Conservation (phyloP, 1,140 invertebrate genomes). For the Danaus melanippus region DNA sequence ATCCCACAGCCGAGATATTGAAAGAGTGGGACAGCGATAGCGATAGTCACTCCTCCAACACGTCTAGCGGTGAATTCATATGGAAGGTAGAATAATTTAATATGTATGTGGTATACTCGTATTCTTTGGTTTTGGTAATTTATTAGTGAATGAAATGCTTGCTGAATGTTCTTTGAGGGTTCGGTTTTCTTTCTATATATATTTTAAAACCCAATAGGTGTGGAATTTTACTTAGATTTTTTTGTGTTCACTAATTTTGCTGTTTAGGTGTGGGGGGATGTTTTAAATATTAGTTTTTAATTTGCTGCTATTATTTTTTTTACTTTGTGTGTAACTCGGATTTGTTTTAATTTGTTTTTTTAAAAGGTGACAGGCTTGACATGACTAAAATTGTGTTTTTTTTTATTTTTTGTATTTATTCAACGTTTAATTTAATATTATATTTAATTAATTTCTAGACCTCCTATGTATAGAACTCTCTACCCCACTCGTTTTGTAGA, state of each 20-base stretch:
- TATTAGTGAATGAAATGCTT: constrained; percentile 13
- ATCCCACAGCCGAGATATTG: constrained; percentile 43
- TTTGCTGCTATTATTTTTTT: neutral
- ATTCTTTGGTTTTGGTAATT: neutral
- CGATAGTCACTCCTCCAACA: constrained; percentile 69
- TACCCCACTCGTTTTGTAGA: too few species aligned
- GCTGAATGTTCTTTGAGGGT: constrained; percentile 11
- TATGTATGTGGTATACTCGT: neutral
- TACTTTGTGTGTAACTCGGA: neutral
- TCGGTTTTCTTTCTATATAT: constrained; percentile 5
- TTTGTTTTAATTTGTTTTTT: constrained; percentile 2
- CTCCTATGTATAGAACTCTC: too few species aligned
- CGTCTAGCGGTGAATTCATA: constrained; percentile 82
- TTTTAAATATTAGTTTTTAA: neutral
- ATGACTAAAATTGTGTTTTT: neutral
- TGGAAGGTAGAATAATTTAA: constrained; percentile 76
- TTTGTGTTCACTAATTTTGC: neutral
- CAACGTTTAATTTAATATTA: too few species aligned
- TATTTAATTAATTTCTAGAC: too few species aligned
- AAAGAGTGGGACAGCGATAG: constrained; percentile 76
- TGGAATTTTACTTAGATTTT: constrained; percentile 7
- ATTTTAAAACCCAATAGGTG: constrained; percentile 2
- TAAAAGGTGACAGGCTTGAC: neutral
- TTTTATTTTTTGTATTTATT: constrained; percentile 2
- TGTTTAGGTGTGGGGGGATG: constrained; percentile 5